phyloP scores from a whole-genome alignment of 2,797 vertebrate genomes.

The Babyrousa celebensis region DNA sequence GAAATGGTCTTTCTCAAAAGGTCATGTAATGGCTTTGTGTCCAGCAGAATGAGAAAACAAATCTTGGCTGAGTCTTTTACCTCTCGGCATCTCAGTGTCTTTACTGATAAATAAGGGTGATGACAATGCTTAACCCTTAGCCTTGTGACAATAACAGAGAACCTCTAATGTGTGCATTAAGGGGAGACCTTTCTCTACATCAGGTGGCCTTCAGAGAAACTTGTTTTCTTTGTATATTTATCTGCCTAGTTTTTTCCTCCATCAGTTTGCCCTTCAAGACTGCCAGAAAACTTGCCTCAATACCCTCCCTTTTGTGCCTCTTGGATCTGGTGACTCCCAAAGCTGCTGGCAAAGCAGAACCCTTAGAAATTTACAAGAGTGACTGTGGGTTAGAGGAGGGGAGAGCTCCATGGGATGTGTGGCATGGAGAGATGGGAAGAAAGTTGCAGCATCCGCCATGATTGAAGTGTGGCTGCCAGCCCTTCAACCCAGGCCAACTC shows the following conservation, averaged over 20 bases:
- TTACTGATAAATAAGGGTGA: neutral
- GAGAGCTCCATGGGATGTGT: neutral
- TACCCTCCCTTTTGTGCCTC: neutral
- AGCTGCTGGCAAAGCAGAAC: neutral
- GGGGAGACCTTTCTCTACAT: neutral
- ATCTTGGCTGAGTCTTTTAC: neutral
- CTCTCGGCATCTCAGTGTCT: neutral
- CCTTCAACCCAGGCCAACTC: neutral
- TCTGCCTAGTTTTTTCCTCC: neutral
- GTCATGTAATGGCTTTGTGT: neutral
- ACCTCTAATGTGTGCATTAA: neutral
- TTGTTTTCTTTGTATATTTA: neutral
- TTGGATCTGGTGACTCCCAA: neutral
- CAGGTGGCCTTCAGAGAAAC: neutral
- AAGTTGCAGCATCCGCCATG: neutral
- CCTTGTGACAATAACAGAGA: neutral
- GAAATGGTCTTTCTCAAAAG: neutral
- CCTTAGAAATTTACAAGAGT: neutral
- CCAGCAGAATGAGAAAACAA: neutral
- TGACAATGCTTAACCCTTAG: neutral
- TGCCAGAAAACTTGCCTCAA: neutral
- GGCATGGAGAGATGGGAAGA: neutral
- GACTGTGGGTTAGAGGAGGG: neutral
- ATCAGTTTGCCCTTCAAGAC: neutral
- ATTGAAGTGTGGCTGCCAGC: neutral